phyloP scores from a whole-genome alignment of 1,140 invertebrate genomes.

The Aradophagus sp. region DNA sequence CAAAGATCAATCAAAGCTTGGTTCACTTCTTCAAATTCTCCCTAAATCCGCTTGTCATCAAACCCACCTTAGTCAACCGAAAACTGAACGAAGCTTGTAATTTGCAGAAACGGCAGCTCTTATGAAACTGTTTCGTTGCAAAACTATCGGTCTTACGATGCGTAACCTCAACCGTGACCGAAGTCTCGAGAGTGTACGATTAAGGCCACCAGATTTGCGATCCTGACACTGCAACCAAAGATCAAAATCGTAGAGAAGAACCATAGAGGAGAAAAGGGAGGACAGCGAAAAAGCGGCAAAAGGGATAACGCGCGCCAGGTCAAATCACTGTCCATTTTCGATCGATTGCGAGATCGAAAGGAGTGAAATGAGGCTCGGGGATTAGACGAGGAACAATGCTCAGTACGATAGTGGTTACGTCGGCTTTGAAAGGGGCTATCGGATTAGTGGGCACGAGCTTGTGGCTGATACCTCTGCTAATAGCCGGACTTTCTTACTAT shows the following conservation, averaged over 20 bases:
- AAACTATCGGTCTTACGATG: constrained; percentile 53
- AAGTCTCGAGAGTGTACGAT: constrained; percentile 57
- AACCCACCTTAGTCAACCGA: too few species aligned
- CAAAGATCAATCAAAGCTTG: too few species aligned
- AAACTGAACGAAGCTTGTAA: not conserved
- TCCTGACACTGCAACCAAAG: constrained; percentile 46
- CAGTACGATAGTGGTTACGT: constrained; percentile 81
- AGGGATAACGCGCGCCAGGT: too few species aligned
- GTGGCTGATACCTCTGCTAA: constrained; percentile 87
- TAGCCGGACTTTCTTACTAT: constrained; percentile 87
- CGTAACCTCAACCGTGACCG: constrained; percentile 50
- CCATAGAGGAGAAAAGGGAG: too few species aligned
- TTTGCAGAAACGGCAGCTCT: constrained; percentile 32
- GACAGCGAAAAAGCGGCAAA: too few species aligned
- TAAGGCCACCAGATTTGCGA: constrained; percentile 59
- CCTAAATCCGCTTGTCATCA: too few species aligned
- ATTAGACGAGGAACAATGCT: constrained; percentile 78
- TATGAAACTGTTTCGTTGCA: constrained; percentile 11
- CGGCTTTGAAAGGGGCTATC: constrained; percentile 83
- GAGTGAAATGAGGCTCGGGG: constrained; percentile 35
- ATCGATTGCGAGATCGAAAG: constrained; percentile 12
- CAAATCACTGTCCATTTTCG: too few species aligned
- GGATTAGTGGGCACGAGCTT: constrained; percentile 83
- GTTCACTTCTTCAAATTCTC: too few species aligned
- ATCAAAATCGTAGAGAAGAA: too few species aligned